These are phyloP conservation scores for Chiroxiphia lanceolata DNA, from an alignment of 2,797 vertebrate species.

Conservation along the genomic window DNA sequence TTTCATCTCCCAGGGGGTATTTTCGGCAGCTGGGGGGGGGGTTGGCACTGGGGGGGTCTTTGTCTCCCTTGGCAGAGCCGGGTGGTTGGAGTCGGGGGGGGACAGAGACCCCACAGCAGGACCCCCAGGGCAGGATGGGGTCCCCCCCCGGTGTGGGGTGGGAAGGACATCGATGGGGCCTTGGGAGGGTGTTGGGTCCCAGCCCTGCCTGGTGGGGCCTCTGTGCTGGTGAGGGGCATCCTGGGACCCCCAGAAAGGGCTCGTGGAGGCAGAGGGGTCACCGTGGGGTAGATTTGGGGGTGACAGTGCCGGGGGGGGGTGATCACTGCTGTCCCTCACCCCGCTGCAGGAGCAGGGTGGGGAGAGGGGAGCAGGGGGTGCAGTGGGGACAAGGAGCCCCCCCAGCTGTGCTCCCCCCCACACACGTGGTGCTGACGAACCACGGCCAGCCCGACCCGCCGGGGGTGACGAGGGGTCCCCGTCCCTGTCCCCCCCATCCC, in stretches of 20 bases:
- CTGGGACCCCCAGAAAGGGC: neutral
- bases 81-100: neutral
- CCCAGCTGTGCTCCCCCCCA: neutral
- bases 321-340: neutral
- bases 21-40: rapidly evolving
- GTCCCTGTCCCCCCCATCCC: neutral
- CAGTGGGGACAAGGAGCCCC: neutral
- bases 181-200: neutral
- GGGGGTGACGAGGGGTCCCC: neutral
- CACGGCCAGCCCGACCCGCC: neutral
- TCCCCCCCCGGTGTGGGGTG: rapidly evolving
- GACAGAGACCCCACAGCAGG: neutral
- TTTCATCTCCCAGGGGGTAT: neutral
- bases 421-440: neutral
- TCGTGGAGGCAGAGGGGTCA: neutral
- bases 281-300: neutral
- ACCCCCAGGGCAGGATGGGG: rapidly evolving
- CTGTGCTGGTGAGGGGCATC: neutral
- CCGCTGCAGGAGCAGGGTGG: rapidly evolving
- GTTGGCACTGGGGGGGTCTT: neutral
- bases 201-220: neutral
- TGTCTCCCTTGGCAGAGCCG: neutral
- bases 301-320: neutral
- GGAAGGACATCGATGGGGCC: neutral
- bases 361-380: neutral